phyloP scores from a whole-genome alignment of 2,113 vertebrate genomes.

The Rhombomys opimus region DNA sequence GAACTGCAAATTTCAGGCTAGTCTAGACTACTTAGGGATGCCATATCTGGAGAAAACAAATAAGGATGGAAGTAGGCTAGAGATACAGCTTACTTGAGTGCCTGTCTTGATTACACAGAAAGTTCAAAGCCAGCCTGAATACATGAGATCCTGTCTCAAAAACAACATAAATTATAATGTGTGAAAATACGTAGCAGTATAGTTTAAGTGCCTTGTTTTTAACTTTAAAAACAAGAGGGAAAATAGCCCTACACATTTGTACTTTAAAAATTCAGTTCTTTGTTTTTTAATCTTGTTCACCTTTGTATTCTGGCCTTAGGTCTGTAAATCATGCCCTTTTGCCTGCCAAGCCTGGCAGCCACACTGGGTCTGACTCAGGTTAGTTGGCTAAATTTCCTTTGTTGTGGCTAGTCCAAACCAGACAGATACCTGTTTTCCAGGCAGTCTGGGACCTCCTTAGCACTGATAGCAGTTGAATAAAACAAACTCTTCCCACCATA shows the following conservation, averaged over 20 bases:
- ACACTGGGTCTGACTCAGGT: slow-evolving; percentile 20
- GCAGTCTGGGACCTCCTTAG: background rate
- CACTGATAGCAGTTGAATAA: background rate
- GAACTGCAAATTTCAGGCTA: background rate
- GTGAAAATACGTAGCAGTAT: background rate
- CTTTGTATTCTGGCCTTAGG: slow-evolving; percentile 15
- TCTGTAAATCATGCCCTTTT: slow-evolving; percentile 2
- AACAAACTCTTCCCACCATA: background rate
- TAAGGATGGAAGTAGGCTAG: background rate
- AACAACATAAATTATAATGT: background rate
- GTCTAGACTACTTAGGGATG: background rate
- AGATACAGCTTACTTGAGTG: background rate
- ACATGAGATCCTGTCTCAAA: background rate
- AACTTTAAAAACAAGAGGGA: background rate
- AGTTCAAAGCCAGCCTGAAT: background rate
- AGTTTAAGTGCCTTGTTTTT: background rate
- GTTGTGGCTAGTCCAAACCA: slow-evolving; percentile 37
- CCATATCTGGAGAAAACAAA: background rate
- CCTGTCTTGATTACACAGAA: background rate
- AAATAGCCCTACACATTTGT: background rate
- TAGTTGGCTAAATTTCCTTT: slow-evolving; percentile 19
- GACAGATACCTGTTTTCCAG: slow-evolving; percentile 31
- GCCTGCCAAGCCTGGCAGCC: background rate
- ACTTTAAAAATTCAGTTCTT: background rate
- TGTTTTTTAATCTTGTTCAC: background rate